These are phyloP conservation scores for Tetraneura akinire DNA, from an alignment of 1,140 invertebrate genomes.

Conservation along the genomic window DNA sequence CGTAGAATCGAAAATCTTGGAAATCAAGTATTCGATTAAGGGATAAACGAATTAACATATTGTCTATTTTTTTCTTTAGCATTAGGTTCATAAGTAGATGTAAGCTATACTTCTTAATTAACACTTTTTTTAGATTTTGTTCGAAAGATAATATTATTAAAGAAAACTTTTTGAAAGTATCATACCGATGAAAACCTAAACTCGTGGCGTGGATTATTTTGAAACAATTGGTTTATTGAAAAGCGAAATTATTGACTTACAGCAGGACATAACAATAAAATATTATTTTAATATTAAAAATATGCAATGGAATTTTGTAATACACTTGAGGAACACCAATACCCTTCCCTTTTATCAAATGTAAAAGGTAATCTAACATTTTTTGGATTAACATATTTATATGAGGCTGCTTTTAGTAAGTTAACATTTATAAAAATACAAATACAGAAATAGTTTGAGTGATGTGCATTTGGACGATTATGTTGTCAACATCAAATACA, in stretches of 20 bases:
- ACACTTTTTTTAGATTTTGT: no score
- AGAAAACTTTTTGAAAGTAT: no score
- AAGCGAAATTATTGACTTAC: background rate
- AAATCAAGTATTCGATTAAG: no score
- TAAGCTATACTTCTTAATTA: no score
- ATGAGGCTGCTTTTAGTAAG: background rate
- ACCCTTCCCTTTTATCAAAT: background rate
- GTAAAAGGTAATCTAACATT: background rate
- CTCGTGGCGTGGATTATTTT: no score
- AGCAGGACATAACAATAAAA: background rate
- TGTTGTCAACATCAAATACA: background rate
- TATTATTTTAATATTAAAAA: background rate
- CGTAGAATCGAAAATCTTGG: no score
- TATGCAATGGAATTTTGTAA: background rate
- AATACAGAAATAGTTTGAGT: background rate
- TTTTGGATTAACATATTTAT: background rate
- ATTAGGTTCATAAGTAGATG: no score
- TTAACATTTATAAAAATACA: background rate
- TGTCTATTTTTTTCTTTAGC: no score
- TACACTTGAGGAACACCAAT: background rate
- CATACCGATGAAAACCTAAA: no score
- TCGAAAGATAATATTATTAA: no score
- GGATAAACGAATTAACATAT: no score
- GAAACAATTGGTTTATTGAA: slow-evolving; percentile 17
- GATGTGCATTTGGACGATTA: background rate